Evolutionary conservation across 2,113 vertebrate genomes (phyloP), one percentile per base, ranked within the genome.

Genomic region (Bucco capensis): DNA sequence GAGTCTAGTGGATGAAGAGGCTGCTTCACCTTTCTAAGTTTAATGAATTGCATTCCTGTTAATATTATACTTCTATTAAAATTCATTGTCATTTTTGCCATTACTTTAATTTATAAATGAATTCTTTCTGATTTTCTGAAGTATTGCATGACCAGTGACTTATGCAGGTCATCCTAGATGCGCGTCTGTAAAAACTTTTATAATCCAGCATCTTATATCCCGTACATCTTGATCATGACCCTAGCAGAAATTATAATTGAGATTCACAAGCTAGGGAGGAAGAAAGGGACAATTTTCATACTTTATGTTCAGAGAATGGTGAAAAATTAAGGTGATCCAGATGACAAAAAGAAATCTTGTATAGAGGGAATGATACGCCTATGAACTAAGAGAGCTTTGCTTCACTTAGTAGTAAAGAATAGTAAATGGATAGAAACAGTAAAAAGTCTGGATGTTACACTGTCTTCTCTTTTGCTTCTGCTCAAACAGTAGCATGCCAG

Each of bases 41-140:
- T 69, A 94, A 42, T 79, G 76, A 92, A 58, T 93, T 92, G 71
- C 40, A 76, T 87, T 91, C 42, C 71, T 87, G 35, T 80, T 67
- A 95, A 85, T 64, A 74, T 56, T 75, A 73, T 19, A 79, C 30
- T 73, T 87, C 46, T 72, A 78, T 84, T 92, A 93, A 94, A 91
- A 93, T 85, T 91, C 74, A 37, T 79, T 18, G 82, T 54, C 5
- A 61, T 79, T 91, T 93, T 85, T 74, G n/a, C 66, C 66, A 89
- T 77, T 85, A 61, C 70, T 89, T 95, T 92, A 0, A 79, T 87
- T 93, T 92, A 79, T 50, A 47, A 92, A 93, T 91, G 89, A 91
- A 85, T 91, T 85, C n/a, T 19, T 89, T 69, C 58, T 83, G 78
- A 84, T 92, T 94, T 93, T 69, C 78, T 72, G 50, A 87, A 91